Evolutionary conservation across 2,888 invertebrate genomes (phyloP), one percentile per base, ranked within the genome.

Genomic region (Phania funesta): DNA sequence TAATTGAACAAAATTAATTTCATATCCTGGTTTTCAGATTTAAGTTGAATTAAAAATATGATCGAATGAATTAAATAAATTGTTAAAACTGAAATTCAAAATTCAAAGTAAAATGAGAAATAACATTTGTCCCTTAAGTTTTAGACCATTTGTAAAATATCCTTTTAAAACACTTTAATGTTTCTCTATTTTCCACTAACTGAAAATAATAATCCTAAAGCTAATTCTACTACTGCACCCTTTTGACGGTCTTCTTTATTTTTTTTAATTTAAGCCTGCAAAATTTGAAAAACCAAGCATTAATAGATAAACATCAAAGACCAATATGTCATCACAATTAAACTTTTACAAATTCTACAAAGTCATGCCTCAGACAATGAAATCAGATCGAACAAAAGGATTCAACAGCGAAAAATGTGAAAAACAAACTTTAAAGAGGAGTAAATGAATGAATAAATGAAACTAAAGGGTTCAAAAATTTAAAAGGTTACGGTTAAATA

Each of bases 401-500:
- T 16, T 16, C 20, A 32, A 67, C 11, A 11, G 18, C 16, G 22
- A 64, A 58, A 50, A 73, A 32, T 60, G 60, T 48, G 35, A 65
- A 56, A 50, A 70, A 56, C 64, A 56, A 70, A 64, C 64, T 70
- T 78, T 70, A 64, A 70, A 78, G 64, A 74, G 35, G 32, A 48
- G 58, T 60, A 50, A n/a, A 26, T 60, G 50, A 41, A 52, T 56
- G 76, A 48, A 16, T 67, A 50, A 48, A 46, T 48, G 54, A 56
- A 52, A 50, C 35, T 44, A 83, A 85, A 84, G 88, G 88, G 88
- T 88, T 88, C n/a, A 87, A 88, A 50, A 32, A 44, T 52, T 85
- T 84, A 85, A 87, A 87, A 85, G 87, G 87, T 85, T 86, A 87
- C 86, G 88, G 87, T 85, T 86, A 84, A 84, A 84, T 83, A 73